These are phyloP conservation scores for Nomada hirtipes DNA, from an alignment of 2,888 invertebrate species.

Conservation along the genomic window DNA sequence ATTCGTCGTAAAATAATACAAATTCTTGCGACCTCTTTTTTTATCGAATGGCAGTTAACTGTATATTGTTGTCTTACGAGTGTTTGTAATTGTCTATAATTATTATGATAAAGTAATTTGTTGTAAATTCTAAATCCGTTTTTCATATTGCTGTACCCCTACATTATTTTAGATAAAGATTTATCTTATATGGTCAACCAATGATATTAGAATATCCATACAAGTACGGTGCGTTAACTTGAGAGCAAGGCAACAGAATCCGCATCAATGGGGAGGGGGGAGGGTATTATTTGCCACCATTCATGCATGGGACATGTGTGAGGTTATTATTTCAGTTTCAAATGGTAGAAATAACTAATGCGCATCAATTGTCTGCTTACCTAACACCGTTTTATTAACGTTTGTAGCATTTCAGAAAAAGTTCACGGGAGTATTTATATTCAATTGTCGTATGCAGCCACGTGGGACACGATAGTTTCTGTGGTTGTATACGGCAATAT, in stretches of 20 bases:
- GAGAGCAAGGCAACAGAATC: background rate
- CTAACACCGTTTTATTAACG: background rate
- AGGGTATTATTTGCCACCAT: background rate
- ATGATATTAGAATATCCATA: background rate
- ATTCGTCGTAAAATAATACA: slow-evolving; percentile 4
- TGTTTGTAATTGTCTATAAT: slow-evolving; percentile 63
- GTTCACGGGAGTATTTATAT: background rate
- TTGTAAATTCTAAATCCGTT: slow-evolving; percentile 42
- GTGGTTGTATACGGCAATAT: background rate
- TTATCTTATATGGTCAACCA: background rate
- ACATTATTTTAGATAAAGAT: slow-evolving; percentile 1
- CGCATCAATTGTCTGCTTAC: slow-evolving; percentile 11
- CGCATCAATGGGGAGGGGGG: background rate
- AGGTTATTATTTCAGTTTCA: slow-evolving; percentile 39
- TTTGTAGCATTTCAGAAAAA: background rate
- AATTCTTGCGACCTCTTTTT: slow-evolving; percentile 30
- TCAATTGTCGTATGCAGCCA: background rate
- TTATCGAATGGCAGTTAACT: slow-evolving; percentile 28
- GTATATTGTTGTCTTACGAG: slow-evolving; percentile 60
- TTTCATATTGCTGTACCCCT: background rate
- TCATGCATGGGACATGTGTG: slow-evolving; percentile 10
- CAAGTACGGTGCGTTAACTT: background rate
- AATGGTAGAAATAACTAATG: background rate
- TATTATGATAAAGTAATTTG: slow-evolving; percentile 60
- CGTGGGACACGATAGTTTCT: background rate